phyloP scores from a whole-genome alignment of 92 coral and sea anemone species.

The Palythoa heliodiscus region DNA sequence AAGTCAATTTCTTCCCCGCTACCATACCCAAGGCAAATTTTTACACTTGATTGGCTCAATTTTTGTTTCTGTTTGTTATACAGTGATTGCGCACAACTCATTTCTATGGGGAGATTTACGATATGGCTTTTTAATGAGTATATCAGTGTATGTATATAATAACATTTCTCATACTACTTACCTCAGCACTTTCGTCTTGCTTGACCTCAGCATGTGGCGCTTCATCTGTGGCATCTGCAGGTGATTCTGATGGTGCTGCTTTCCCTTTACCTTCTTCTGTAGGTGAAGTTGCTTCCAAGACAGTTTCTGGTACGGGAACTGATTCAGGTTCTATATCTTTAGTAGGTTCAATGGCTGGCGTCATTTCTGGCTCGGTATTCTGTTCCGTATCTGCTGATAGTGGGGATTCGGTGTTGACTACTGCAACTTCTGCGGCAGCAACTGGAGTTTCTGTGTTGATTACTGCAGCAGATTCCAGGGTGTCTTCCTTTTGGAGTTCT shows the following conservation, averaged over 20 bases:
- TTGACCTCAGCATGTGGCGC: not conserved
- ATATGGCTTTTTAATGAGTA: too few species aligned
- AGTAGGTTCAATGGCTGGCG: not conserved
- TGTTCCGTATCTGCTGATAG: not conserved
- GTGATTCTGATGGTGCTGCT: not conserved
- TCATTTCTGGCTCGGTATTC: not conserved
- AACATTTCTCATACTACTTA: not conserved
- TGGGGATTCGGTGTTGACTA: constrained; percentile 1
- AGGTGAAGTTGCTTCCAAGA: not conserved
- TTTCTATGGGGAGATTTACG: too few species aligned
- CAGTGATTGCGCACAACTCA: too few species aligned
- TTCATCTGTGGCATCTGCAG: not conserved
- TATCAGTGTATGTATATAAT: not conserved
- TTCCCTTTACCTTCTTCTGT: not conserved
- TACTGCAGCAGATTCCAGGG: not conserved
- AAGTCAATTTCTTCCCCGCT: too few species aligned
- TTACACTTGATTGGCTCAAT: too few species aligned
- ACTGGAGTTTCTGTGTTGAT: not conserved
- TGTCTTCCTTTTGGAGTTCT: not conserved
- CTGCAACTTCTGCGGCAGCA: not conserved
- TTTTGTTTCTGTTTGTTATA: too few species aligned
- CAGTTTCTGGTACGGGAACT: not conserved
- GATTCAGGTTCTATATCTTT: not conserved
- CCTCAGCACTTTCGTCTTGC: not conserved
- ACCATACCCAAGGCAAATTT: too few species aligned